These are phyloP conservation scores for Drosophila multiciliata DNA, from an alignment of 2,888 invertebrate species.

Conservation along the genomic window DNA sequence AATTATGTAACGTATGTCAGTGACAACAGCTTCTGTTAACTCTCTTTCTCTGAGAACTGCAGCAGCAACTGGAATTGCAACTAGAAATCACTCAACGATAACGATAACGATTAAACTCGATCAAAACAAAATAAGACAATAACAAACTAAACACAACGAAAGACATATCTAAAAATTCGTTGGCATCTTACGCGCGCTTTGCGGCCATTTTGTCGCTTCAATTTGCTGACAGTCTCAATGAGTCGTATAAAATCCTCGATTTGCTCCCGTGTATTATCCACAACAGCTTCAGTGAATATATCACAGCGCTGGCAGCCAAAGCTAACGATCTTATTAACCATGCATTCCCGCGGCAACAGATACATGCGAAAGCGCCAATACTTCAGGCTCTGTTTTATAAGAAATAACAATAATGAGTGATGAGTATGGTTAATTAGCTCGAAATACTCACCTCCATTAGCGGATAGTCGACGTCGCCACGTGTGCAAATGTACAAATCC, in stretches of 20 bases:
- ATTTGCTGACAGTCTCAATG: conserved; percentile 95
- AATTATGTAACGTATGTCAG: conserved; percentile 15
- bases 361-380: conserved; percentile 97
- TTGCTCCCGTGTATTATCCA: conserved; percentile 87
- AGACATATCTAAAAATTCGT: conserved; percentile 26
- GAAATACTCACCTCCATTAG: conserved; percentile 90
- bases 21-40: conserved; percentile 24
- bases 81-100: conserved; percentile 21
- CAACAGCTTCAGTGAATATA: conserved; percentile 88
- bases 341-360: conserved; percentile 92
- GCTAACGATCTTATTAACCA: conserved; percentile 91
- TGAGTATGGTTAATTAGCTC: not conserved
- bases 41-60: not conserved
- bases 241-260: conserved; percentile 92
- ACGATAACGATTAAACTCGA: conserved; percentile 24
- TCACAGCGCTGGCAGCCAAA: conserved; percentile 91
- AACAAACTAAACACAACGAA: conserved; percentile 24
- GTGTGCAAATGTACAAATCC: conserved; percentile 97
- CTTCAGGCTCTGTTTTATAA: conserved; percentile 88
- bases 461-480: conserved; percentile 96
- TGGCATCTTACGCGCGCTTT: conserved; percentile 90
- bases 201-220: conserved; percentile 91
- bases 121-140: conserved; percentile 23
- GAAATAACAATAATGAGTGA: not conserved
- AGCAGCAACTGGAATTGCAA: conserved; percentile 25